Base-by-base conservation (phyloP, 2,888 invertebrate species). In the Cryptops parisi region DNA sequence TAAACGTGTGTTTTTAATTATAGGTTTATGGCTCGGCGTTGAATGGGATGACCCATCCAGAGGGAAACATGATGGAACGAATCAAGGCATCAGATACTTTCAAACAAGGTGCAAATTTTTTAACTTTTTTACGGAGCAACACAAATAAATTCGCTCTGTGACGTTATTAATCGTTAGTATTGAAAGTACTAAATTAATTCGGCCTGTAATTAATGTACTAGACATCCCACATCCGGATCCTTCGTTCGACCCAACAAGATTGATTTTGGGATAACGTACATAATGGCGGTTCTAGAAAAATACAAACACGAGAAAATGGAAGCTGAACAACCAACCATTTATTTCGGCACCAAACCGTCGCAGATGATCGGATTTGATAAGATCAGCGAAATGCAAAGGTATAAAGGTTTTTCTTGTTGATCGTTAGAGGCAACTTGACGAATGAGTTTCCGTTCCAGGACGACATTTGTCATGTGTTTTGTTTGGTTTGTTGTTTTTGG, bases 341-440 rank as follows among this genome's bases (percentile, higher is more conserved):
- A 63, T 48, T 58, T 58, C 39, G 49, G 77, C 81, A 81, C 84
- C 3, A 50, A 50, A 0, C 80, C 85, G 58, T 78, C 93, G 50
- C 84, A 90, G 70, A 79, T 91, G 74, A 87, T 93, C 52, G 93
- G 93, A 15, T 86, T 91, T 71, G 84, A 89, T 57, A 85, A 87
- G 71, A 79, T 90, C 50, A 78, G 77, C 38, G 72, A 73, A 23
- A 75, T 76, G 61, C 80, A 81, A 64, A 75, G 75, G 70, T 73
- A 65, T 58, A 65, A 17, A 12, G 38, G 6, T 33, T 33, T 33
- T 33, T 33, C 9, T 33, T 33, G 33, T 33, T 33, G 33, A 6
- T 33, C 33, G 6, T 33, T 33, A 9, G 33, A n/a, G n/a, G n/a
- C n/a, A n/a, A n/a, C n/a, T n/a, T n/a, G n/a, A n/a, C n/a, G n/a